phyloP scores from a whole-genome alignment of 2,888 invertebrate genomes.

The Eristalis pertinax region DNA sequence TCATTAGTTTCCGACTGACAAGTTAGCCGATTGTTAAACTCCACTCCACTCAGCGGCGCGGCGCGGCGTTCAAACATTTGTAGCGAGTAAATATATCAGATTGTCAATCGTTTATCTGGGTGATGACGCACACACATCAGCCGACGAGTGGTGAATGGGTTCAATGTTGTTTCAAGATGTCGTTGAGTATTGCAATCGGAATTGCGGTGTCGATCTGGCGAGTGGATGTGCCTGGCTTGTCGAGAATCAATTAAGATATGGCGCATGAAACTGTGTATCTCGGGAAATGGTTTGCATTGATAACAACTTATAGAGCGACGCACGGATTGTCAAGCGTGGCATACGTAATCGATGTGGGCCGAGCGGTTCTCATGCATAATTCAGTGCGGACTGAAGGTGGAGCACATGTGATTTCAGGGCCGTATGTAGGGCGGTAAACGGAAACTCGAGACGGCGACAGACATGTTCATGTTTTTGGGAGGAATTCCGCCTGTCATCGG shows the following conservation, averaged over 20 bases:
- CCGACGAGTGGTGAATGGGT: not conserved
- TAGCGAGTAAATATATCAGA: constrained; percentile 33
- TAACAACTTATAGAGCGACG: constrained; percentile 21
- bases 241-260: constrained; percentile 45
- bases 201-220: not conserved
- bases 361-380: constrained; percentile 58
- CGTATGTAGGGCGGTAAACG: not conserved
- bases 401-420: constrained; percentile 31
- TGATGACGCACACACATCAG: not conserved
- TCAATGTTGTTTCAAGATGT: constrained; percentile 45
- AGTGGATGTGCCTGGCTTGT: not conserved
- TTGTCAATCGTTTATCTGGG: constrained; percentile 47
- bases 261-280: constrained; percentile 32
- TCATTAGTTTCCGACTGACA: constrained; percentile 62
- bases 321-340: constrained; percentile 49
- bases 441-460: not conserved
- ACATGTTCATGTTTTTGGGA: not conserved
- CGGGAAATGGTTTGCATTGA: constrained; percentile 35
- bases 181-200: constrained; percentile 36
- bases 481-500: not conserved
- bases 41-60: not conserved
- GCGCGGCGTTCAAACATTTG: constrained; percentile 55
- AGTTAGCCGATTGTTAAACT: constrained; percentile 20
- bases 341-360: constrained; percentile 45
- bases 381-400: constrained; percentile 49